Base-by-base conservation (phyloP, 2,888 invertebrate genomes). In the Cheilosia variabilis region DNA sequence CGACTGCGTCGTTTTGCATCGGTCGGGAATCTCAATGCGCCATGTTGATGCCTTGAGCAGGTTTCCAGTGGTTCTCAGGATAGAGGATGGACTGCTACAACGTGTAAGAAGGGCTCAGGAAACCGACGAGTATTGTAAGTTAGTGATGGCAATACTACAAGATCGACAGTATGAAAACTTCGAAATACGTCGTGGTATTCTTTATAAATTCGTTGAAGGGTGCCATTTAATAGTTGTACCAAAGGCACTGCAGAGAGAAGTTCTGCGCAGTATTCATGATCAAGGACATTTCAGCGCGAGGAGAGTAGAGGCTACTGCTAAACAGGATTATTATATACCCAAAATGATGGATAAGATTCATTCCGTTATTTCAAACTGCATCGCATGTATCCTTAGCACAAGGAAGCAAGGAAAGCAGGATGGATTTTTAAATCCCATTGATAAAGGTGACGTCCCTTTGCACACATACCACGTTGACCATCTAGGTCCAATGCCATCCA, bases 1-100 rank as follows among this genome's bases (percentile, higher is more conserved):
- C 43, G 31, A 75, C 13, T 53, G 43, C 6, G 27, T 4, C 1
- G 41, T 76, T 3, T 53, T 75, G 31, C 72, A 78, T n/a, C 24
- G 53, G 0, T 15, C 15, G 15, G 52, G 68, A 1, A 41, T 7
- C 2, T 22, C 27, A 2, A 77, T 82, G 71, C 55, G 41, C 37
- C 71, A 82, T 47, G 65, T 82, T 5, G 27, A 27, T 27, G 27
- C 27, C 27, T 27, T 27, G 27, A 27, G 27, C 27, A 2, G 27
- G 27, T 27, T 27, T 31, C 47, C 24, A n/a, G 19, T 27, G 27
- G 47, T 60, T 2, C 50, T 65, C 41, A 27, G 37, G 17, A 47
- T 78, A 6, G 45, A 53, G 17, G 77, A 57, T n/a, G 55, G 47
- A 10, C 1, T 43, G 15, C n/a, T 73, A 6, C 31, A 7, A 13